Evolutionary conservation across 2,797 vertebrate genomes (phyloP).

Genomic region (Pteropus rufus): DNA sequence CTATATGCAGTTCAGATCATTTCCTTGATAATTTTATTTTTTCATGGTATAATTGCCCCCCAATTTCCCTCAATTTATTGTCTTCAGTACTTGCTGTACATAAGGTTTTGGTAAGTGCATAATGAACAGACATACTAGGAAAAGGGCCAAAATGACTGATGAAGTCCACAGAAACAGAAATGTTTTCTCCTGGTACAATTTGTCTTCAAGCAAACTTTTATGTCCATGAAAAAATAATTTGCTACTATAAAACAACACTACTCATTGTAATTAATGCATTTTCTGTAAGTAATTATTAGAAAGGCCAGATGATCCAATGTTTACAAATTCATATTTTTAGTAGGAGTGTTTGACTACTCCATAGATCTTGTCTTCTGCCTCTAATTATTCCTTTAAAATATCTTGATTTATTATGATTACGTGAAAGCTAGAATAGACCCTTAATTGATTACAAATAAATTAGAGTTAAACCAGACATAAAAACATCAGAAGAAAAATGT

Average conservation of each 20-base stretch:
- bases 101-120: background rate
- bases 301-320: background rate
- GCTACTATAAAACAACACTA: background rate
- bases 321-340: conserved; percentile 51
- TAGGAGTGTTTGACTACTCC: background rate
- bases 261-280: conserved; percentile 46
- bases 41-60: background rate
- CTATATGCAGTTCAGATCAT: background rate
- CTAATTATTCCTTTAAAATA: conserved; percentile 44
- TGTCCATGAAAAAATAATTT: background rate
- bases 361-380: conserved; percentile 31
- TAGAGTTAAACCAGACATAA: conserved; percentile 25
- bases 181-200: background rate
- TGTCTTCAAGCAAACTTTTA: background rate
- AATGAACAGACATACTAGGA: background rate
- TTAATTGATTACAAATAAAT: conserved; percentile 63
- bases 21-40: background rate
- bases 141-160: background rate
- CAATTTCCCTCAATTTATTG: background rate
- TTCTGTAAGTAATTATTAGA: conserved; percentile 1
- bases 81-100: background rate
- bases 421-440: background rate
- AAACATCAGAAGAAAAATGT: background rate
- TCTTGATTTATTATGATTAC: conserved; percentile 50
- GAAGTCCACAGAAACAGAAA: conserved; percentile 2